Base-by-base conservation (phyloP, 1,140 invertebrate species). In the Spodoptera frugiperda region DNA sequence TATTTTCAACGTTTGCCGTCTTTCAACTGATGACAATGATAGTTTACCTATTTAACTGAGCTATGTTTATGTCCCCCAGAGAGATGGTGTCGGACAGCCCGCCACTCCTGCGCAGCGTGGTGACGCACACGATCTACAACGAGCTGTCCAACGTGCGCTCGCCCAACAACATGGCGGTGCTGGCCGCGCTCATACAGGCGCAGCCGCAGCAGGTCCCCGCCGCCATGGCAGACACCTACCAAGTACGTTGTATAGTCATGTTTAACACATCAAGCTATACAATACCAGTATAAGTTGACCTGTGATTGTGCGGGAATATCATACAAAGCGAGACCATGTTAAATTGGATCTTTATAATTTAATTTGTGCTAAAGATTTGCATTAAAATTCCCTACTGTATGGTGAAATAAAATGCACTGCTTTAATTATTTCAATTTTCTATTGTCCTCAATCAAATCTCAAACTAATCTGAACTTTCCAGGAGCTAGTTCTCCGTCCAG, bases 121-220 rank as follows among this genome's bases (percentile, higher is more conserved):
- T 99, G 77, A 98, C 98, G 80, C 97, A 98, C 84, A 98, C 98
- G 0, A 97, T 99, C 78, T 98, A 98, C 93, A 99, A 99, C 93
- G 98, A 99, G 94, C 94, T 99, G 44, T 98, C 98, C 0, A 97
- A 97, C 84, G 96, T 97, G 5, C 95, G 98, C 59, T 99, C 99
- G 95, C 97, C 98, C 0, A 99, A 99, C 93, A 99, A 99, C 92
- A 98, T 99, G 96, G 95, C 97, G 1, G 96, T 99, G 83, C 93
- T 98, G 54, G 96, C 96, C 8, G 97, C 97, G 2, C 97, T 99
- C 87, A 98, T 99, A 84, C 97, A 98, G 89, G 96, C 97, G 21
- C 95, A 96, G 72, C 96, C 97, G 0, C 96, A 97, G 78, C 94
- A 95, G 25, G 96, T 97, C n/a, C 96, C 97, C 0, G 95, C 96